These are phyloP conservation scores for Rousettus madagascariensis DNA, from an alignment of 2,797 vertebrate genomes.

Conservation along the genomic window DNA sequence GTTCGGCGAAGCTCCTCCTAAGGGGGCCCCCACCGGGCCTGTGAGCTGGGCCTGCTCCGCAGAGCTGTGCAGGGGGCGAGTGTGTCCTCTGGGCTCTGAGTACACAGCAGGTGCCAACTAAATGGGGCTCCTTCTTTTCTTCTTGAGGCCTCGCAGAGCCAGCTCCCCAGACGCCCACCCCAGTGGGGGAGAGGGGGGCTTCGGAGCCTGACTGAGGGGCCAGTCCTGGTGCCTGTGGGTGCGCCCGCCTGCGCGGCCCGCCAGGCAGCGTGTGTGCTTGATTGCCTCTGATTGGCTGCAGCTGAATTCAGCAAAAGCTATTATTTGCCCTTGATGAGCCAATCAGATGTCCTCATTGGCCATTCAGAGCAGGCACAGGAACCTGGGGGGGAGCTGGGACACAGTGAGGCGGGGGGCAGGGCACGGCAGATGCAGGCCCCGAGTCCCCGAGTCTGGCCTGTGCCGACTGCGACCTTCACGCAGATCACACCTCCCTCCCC, in stretches of 20 bases:
- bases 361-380: slow-evolving; percentile 74
- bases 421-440: not conserved
- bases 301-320: slow-evolving; percentile 81
- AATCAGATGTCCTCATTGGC: slow-evolving; percentile 78
- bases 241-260: slow-evolving; percentile 62
- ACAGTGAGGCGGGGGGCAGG: not conserved
- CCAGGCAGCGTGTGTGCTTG: slow-evolving; percentile 80
- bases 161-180: not conserved
- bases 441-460: not conserved
- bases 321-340: slow-evolving; percentile 82
- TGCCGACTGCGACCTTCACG: slow-evolving; percentile 55
- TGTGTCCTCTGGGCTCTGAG: not conserved
- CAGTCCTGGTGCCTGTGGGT: slow-evolving; percentile 61
- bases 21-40: not conserved
- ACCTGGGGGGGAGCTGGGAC: not conserved
- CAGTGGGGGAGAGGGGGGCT: not conserved
- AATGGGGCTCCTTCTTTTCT: slow-evolving; percentile 1
- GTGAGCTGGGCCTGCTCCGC: not conserved
- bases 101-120: slow-evolving; percentile 40
- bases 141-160: not conserved
- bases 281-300: slow-evolving; percentile 82
- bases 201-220: slow-evolving; percentile 63
- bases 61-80: not conserved
- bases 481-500: not conserved
- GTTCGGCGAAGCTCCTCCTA: not conserved